Evolutionary conservation across 2,113 vertebrate species (phyloP), one percentile per base, ranked within the genome.

Genomic region (Chionis minor): DNA sequence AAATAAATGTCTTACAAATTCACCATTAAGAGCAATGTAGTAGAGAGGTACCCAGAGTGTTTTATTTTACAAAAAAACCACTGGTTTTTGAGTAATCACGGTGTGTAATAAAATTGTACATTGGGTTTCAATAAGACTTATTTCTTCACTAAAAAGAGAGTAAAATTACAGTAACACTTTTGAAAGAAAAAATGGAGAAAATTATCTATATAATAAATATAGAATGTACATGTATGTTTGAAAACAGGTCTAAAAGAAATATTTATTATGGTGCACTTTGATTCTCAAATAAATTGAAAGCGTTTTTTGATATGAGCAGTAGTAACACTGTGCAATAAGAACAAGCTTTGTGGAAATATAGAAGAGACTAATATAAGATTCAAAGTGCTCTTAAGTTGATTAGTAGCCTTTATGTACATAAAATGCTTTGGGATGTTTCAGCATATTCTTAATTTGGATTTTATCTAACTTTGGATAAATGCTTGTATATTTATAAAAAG

Each of bases 401-500:
- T 61, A 86, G 8, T 72, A 45, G 9, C 6, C n/a, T 63, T 55
- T 71, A 38, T 23, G 38, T 33, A 42, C 7, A 69, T 61, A 66
- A 92, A 95, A 80, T 35, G 26, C 21, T 59, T 59, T 42, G 27
- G 14, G 8, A 88, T 44, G 86, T 11, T 33, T 88, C 35, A 85
- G 5, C 24, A 74, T 58, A 81, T 62, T 38, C 10, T 32, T 95
- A 91, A 79, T 89, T 90, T 88, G 20, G 63, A 66, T 83, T 94
- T 96, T 94, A 56, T 66, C 15, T 63, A 32, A 81, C 26, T 88
- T 96, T 17, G 9, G 12, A 40, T 56, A 89, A 97, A 82, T 2
- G 81, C 59, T 78, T 75, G 10, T 70, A 81, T 66, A n/a, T 55
- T 90, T 88, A 54, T 51, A 73, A 71, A 83, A 87, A 90, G 2